Base-by-base conservation (phyloP, 37 sponge, comb jelly and placozoan genomes). In the Trichoplax adhaerens region DNA sequence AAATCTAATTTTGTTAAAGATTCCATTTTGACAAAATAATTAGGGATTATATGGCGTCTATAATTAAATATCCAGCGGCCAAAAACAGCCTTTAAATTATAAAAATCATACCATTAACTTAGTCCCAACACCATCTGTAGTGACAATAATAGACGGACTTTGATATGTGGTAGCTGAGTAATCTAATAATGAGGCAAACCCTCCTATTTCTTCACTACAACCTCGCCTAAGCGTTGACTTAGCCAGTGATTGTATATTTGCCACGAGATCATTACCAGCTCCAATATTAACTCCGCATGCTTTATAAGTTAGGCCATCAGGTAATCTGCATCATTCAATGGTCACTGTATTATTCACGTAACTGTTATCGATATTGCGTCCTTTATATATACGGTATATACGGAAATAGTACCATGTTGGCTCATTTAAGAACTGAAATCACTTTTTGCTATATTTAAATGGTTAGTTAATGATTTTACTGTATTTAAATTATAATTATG, bases 101-200 rank as follows among this genome's bases (percentile, higher is more conserved):
- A 29, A 29, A 29, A 29, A 29, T 29, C 29, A 29, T 29, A 71
- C 72, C 72, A 70, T 74, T 5, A 74, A 68, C 47, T 74, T 74
- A 6, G 75, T 74, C 5, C 75, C 75, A 50, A 74, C 75, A 46
- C 75, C 75, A 46, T 74, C 75, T 5, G 75, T 74, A 46, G 67
- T 55, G 8, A 5, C 53, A n/a, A 74, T 68, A 6, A 74, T 12
- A 4, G 69, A 8, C 12, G 72, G 72, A 48, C 62, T 62, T 10
- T 62, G 48, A 55, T 70, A 74, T 5, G 62, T 62, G 71, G 69
- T 55, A 5, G 49, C 49, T 68, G 66, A 70, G 60, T 7, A 51
- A 60, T 71, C 72, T 29, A 71, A 71, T 7, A 71, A 60, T n/a
- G 47, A 57, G 6, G 62, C 72, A 62, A 71, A 71, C 5, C 72